Evolutionary conservation across 2,113 vertebrate species (phyloP).

Genomic region (Crotalus horridus): DNA sequence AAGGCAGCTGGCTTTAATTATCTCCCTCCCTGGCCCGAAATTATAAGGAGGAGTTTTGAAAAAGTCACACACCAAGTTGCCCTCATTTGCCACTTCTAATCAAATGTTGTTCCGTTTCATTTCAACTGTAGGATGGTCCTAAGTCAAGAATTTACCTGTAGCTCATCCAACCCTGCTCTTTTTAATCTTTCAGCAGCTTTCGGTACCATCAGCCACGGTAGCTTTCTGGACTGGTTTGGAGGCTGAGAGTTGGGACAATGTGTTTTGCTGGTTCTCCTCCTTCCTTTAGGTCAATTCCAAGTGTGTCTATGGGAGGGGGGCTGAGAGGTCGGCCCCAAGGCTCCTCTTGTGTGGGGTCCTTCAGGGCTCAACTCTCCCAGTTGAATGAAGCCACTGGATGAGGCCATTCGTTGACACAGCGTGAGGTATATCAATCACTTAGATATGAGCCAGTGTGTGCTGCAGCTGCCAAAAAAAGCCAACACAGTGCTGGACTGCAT

Average conservation of each 20-base stretch:
- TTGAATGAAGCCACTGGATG: too few relatives aligned
- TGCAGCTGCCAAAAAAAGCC: too few relatives aligned
- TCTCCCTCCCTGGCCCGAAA: conserved; percentile 44
- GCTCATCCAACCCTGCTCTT: not conserved
- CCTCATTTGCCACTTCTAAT: conserved; percentile 54
- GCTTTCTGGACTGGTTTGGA: not conserved
- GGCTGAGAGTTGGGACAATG: not conserved
- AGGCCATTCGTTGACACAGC: too few relatives aligned
- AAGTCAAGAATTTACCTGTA: not conserved
- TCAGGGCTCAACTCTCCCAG: too few relatives aligned
- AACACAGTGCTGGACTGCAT: too few relatives aligned
- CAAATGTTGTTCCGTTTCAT: conserved; percentile 51
- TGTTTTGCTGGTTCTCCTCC: not conserved
- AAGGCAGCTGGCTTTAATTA: conserved; percentile 56
- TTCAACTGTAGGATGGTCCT: conserved; percentile 31
- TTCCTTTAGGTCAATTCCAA: not conserved
- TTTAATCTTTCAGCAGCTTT: not conserved
- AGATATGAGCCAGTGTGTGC: too few relatives aligned
- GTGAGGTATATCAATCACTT: too few relatives aligned
- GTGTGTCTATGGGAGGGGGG: not conserved
- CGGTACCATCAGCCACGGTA: not conserved
- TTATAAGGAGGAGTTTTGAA: conserved; percentile 55
- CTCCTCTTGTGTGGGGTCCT: too few relatives aligned
- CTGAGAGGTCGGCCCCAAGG: too few relatives aligned
- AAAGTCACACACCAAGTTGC: conserved; percentile 48